Conservation (phyloP, 2,797 vertebrate species). For the Pyrrhura leucotis region DNA sequence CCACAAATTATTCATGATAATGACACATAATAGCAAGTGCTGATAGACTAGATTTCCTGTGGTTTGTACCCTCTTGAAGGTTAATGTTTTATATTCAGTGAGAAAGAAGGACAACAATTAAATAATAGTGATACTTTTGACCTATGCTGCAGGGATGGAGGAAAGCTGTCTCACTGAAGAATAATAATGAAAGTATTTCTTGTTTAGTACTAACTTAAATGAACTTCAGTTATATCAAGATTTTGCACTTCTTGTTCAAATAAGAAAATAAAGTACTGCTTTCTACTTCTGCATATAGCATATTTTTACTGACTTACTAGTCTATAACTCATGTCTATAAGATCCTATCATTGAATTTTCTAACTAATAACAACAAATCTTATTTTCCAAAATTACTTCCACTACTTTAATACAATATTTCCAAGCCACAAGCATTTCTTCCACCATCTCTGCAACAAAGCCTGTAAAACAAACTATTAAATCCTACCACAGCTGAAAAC, state of each 20-base stretch:
- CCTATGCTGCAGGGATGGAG: neutral
- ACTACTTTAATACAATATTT: neutral
- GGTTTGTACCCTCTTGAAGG: slow-evolving; percentile 35
- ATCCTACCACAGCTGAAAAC: neutral
- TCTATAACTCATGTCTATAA: neutral
- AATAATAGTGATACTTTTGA: slow-evolving; percentile 27
- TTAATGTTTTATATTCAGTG: slow-evolving; percentile 20
- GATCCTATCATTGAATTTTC: neutral
- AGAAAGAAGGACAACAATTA: slow-evolving; percentile 18
- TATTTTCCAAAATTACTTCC: neutral
- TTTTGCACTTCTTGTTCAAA: neutral
- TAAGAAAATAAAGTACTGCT: neutral
- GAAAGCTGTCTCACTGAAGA: neutral
- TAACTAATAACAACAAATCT: neutral
- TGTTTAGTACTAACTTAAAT: neutral
- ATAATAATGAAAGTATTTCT: neutral
- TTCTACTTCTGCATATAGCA: neutral
- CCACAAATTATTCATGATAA: slow-evolving; percentile 61
- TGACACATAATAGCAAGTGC: slow-evolving; percentile 38
- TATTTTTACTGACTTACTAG: neutral
- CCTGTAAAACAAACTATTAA: neutral
- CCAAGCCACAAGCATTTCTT: neutral
- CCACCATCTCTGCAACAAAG: accelerated
- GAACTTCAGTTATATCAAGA: neutral
- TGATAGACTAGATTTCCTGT: slow-evolving; percentile 25